Base-by-base conservation (phyloP, 2,113 vertebrate genomes). In the Chaetorhynchus papuensis region DNA sequence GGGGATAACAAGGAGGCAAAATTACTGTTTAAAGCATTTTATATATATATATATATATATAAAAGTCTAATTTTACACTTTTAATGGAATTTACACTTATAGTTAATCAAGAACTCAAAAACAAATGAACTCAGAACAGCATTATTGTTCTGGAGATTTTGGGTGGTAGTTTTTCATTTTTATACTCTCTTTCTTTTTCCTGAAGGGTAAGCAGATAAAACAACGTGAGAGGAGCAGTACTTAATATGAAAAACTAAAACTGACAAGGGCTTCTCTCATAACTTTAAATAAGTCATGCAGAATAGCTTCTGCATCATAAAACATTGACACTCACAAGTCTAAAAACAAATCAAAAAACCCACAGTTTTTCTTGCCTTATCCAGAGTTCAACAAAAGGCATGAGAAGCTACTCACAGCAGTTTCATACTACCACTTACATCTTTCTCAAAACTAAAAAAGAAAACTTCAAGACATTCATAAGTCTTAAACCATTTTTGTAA, bases 221-320 rank as follows among this genome's bases (percentile, higher is more conserved):
- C 33, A 92, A 82, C 0, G 2, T 15, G 13, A 69, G 27, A 93
- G 4, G 6, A 96, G 19, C 13, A 84, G 33, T 75, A 31, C 44
- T 91, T 94, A 92, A 92, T 75, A 41, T 75, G 87, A 94, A 87
- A 92, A 93, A 84, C 68, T 87, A 81, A 87, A 95, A 37, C 64
- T 83, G 83, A 89, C 80, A 94, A 83, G 44, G 30, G 20, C 17
- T 92, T 78, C 60, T 92, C 64, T 87, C 71, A 75, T 91, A 90
- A 87, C 83, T 64, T 92, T 91, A 94, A 95, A 90, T 81, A 93
- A 94, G 83, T 90, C 72, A 91, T 44, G 47, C 47, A 90, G n/a
- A 94, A 83, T 86, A 65, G 35, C 44, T 89, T 81, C 80, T 86
- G 6, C 68, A 53, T 83, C 41, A 75, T 92, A 86, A 93, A 84